Percentiles rank a stretch among this genome's conserved stretches.
phyloP scores from a whole-genome alignment of 1,140 invertebrate species.

The Zaprionus inermis region DNA sequence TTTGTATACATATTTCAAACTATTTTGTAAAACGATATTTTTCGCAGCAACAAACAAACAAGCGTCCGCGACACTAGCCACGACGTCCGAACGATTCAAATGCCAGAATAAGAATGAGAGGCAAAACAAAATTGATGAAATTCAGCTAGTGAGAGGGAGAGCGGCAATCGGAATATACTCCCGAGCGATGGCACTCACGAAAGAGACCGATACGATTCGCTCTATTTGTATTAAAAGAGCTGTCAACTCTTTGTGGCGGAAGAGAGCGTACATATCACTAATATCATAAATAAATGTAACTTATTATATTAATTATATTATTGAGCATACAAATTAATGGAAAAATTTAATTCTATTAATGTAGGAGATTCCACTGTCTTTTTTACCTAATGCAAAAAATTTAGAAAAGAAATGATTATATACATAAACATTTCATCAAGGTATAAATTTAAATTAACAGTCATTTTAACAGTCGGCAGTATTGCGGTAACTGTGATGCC shows the following conservation, averaged over 20 bases:
- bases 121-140: slow-evolving; percentile 46
- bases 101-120: slow-evolving; percentile 44
- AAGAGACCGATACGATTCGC: neutral
- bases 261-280: neutral
- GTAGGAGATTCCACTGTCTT: neutral
- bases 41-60: slow-evolving; percentile 44
- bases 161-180: slow-evolving; percentile 8
- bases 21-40: slow-evolving; percentile 49
- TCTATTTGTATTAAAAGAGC: neutral
- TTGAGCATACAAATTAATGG: neutral
- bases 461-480: neutral
- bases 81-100: slow-evolving; percentile 45
- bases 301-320: neutral
- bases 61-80: slow-evolving; percentile 39
- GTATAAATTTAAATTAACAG: neutral
- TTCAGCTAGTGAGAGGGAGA: slow-evolving; percentile 4
- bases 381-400: neutral
- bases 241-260: neutral
- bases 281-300: neutral
- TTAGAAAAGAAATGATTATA: neutral
- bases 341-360: neutral
- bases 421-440: neutral
- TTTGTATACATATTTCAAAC: slow-evolving; percentile 18
- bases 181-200: neutral
- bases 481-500: no score